Evolutionary conservation across 2,888 invertebrate genomes (phyloP).

Genomic region (Helleia helle): DNA sequence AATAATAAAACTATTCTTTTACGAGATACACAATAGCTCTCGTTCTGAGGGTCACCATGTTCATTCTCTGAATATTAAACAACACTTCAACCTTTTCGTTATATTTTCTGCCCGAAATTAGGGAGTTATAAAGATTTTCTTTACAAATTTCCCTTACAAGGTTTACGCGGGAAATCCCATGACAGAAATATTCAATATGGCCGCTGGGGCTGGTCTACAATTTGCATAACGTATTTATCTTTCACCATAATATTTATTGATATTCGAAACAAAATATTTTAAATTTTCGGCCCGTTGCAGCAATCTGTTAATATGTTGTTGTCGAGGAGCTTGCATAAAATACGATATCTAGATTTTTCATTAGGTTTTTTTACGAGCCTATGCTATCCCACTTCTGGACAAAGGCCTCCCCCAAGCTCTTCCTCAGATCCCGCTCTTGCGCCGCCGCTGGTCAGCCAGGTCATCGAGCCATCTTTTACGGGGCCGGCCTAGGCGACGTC

Average conservation of each 20-base stretch:
- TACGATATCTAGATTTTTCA: too few species aligned
- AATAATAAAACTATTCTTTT: background rate
- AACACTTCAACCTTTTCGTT: background rate
- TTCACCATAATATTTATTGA: conserved; percentile 6
- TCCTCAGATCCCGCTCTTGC: too few species aligned
- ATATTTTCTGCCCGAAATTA: background rate
- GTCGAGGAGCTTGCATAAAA: too few species aligned
- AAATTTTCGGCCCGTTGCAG: background rate
- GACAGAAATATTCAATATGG: conserved; percentile 5
- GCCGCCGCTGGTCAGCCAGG: too few species aligned
- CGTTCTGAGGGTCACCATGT: background rate
- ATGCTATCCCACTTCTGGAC: too few species aligned
- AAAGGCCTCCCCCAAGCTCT: too few species aligned
- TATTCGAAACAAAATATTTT: background rate
- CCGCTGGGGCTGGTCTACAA: background rate
- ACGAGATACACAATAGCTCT: background rate
- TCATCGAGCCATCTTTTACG: too few species aligned
- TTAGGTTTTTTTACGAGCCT: too few species aligned
- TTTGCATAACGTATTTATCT: conserved; percentile 3
- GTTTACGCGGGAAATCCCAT: conserved; percentile 1
- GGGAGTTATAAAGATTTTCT: background rate
- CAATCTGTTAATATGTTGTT: too few species aligned
- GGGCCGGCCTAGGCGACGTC: too few species aligned
- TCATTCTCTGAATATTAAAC: background rate
- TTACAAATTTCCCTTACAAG: background rate